Conservation (phyloP, 2,113 vertebrate genomes). For the Macaca mulatta region DNA sequence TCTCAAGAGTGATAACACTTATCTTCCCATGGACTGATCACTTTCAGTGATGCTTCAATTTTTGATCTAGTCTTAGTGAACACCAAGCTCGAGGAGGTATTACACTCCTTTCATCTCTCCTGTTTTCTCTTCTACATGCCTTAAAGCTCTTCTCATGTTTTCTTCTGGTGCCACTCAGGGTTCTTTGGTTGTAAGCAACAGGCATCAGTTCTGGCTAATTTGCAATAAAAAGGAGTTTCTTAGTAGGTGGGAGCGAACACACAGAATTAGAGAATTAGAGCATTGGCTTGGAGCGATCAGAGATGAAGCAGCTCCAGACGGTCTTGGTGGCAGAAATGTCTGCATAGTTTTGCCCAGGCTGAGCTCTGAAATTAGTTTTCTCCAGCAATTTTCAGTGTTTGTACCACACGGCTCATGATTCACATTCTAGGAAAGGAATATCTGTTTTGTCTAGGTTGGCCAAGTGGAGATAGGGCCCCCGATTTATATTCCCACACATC, state of each 20-base stretch:
- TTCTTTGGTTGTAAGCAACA: background rate
- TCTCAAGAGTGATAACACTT: background rate
- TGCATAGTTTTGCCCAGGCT: background rate
- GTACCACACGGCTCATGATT: background rate
- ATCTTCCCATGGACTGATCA: background rate
- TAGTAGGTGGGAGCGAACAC: background rate
- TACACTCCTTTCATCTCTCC: background rate
- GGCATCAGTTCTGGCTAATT: background rate
- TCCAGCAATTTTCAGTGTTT: background rate
- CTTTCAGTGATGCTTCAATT: background rate
- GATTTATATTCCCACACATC: background rate
- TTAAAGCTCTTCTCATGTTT: background rate
- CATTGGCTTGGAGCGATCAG: background rate
- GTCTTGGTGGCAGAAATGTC: background rate
- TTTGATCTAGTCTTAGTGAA: background rate
- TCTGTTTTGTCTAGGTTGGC: background rate
- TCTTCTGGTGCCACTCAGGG: background rate
- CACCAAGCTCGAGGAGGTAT: background rate
- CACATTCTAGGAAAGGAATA: background rate
- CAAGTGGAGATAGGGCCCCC: background rate
- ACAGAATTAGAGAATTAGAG: background rate
- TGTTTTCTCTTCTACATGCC: background rate
- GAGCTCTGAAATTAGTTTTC: slow-evolving; percentile 22
- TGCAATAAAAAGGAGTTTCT: background rate
- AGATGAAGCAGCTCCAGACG: background rate